Base-by-base conservation (phyloP, 2,113 vertebrate genomes). In the Piprites chloris region DNA sequence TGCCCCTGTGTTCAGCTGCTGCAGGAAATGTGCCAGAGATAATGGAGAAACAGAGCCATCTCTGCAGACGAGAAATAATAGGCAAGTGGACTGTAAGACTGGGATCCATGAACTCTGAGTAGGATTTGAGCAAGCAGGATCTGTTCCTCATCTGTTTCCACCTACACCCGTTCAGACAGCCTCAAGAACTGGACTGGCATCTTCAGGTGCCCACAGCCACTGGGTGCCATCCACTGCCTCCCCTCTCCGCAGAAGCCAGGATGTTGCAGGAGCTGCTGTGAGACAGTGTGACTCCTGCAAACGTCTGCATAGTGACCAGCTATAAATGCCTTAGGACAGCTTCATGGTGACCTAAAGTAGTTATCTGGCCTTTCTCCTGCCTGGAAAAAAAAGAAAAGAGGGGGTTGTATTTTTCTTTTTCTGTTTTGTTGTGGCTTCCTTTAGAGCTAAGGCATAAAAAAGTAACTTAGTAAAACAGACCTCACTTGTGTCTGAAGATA, bases 151-250 rank as follows among this genome's bases (percentile, higher is more conserved):
- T 13, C 44, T 78, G 8, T 39, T 71, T 81, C 65, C 46, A 62
- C 12, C 26, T 22, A 9, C 11, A 50, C 0, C 11, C 11, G 2
- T 22, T 44, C 37, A 74, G 46, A 18, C 30, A 78, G 30, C 20
- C 23, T 28, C 83, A 63, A 35, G 39, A 35, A 37, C 50, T 24
- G 14, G 33, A 13, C 74, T 3, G 0, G 26, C 18, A 28, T 27
- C 26, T 35, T 74, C 20, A 41, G 21, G 9, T 33, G 41, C 28
- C 47, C 32, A 7, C 0, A 0, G 24, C 35, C 1, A 0, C 4
- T 44, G 28, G 11, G 12, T 55, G 19, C 35, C 0, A 0, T 35
- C 16, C 47, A 8, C 46, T 44, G 42, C 13, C 27, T 39, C 24
- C 62, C 30, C 27, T 49, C 26, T 68, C 8, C 27, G 30, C 7